Evolutionary conservation across 2,888 invertebrate species (phyloP).

Genomic region (Sphinx pinastri): DNA sequence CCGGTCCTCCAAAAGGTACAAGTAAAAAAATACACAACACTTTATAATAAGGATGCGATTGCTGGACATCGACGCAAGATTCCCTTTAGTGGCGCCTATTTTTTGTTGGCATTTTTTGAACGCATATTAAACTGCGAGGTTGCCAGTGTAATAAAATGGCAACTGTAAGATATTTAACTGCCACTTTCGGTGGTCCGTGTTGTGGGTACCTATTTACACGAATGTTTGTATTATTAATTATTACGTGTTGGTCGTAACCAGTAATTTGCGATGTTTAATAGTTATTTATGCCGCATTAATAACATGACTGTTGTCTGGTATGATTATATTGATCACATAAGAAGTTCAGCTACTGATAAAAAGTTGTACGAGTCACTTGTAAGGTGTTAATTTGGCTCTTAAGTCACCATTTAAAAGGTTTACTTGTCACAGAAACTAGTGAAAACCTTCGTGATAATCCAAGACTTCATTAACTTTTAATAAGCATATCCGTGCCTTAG

Average conservation of each 20-base stretch:
- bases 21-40: slow-evolving; percentile 77
- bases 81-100: slow-evolving; percentile 79
- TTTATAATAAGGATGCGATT: slow-evolving; percentile 69
- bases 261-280: background rate
- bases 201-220: slow-evolving; percentile 47
- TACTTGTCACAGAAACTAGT: too few relatives aligned
- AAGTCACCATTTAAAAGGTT: too few relatives aligned
- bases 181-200: slow-evolving; percentile 68
- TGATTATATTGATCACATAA: too few relatives aligned
- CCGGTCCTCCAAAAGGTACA: slow-evolving; percentile 68
- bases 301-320: too few relatives aligned
- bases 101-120: slow-evolving; percentile 77
- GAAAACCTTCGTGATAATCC: too few relatives aligned
- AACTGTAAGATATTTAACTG: slow-evolving; percentile 75
- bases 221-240: slow-evolving; percentile 19
- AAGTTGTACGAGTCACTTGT: too few relatives aligned
- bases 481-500: background rate
- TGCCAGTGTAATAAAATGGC: slow-evolving; percentile 79
- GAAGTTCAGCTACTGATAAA: too few relatives aligned
- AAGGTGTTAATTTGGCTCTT: too few relatives aligned
- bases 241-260: background rate
- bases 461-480: too few relatives aligned
- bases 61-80: slow-evolving; percentile 59
- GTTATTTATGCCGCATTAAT: background rate
- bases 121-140: slow-evolving; percentile 69